Base-by-base conservation (phyloP, 1,140 invertebrate genomes). In the Papilio aristodemus region DNA sequence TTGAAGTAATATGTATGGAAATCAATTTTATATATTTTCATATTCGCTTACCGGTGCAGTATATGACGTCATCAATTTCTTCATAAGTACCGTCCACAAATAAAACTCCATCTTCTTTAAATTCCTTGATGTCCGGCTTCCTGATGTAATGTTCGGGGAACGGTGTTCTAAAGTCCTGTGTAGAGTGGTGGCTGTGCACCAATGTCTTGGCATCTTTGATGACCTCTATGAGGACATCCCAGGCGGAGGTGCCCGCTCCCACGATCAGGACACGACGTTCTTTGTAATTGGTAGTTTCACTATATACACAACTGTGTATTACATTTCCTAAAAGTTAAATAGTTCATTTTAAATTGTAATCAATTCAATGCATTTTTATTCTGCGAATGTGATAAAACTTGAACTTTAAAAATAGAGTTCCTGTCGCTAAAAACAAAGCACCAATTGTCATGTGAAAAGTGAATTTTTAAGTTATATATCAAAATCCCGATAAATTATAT, bases 281-380 rank as follows among this genome's bases (percentile, higher is more conserved):
- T 63, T 83, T 84, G 77, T 95, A 98, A 0, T 79, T 66, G 5
- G 95, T 93, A 0, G 95, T 94, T 13, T 89, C 90, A 80, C 97
- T 93, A 85, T 97, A 99, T 85, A 97, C 94, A 78, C 97, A 96
- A 80, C 96, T 97, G 87, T 99, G 98, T 5, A 96, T 87, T 69
- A 92, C 87, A 62, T 73, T 81, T 57, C 91, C 91, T 92, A 70
- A 10, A 83, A 79, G 46, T 11, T 39, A 58, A 2, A 32, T 46
- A 50, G n/a, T n/a, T 19, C 41, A 32, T 25, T 59, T 38, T 62
- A 22, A 32, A 6, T 2, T 6, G 6, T 3, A 32, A 3, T 6
- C 2, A 32, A 32, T 32, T 32, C 6, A 32, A 22, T 11, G n/a
- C 41, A n/a, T n/a, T n/a, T n/a, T n/a, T n/a, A n/a, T n/a, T n/a